Evolutionary conservation across 1,140 invertebrate genomes (phyloP), one percentile per base, ranked within the genome.

Genomic region (Cheumatopsyche charites): DNA sequence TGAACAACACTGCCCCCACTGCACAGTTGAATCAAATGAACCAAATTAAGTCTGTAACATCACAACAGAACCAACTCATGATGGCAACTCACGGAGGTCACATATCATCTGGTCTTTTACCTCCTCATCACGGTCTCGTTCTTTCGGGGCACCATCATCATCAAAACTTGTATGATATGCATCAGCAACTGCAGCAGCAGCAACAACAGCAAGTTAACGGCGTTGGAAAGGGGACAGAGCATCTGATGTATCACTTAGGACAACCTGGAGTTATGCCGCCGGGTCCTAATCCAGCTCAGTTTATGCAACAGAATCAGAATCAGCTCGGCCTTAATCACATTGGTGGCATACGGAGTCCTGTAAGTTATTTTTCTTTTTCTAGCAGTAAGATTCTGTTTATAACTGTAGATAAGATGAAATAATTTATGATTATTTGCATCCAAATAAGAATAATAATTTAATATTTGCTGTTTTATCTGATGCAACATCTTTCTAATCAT

Each of bases 201-300:
- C 72, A 82, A 55, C 78, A 82, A 19, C 83, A 84, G 72, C 80
- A 80, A 67, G 85, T 86, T 63, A 82, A 89, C 85, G 87, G 85
- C 66, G 86, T 85, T 76, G 85, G 83, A 23, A 88, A 88, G 76
- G 86, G 83, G 75, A 81, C 86, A 72, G 87, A 90, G 78, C 89
- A 90, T 77, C 81, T 90, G 43, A 87, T 90, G 80, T 90, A 90
- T 79, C 79, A 87, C 17, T 83, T 89, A 67, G 88, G 88, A 79
- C 89, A 90, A 78, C 87, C 88, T 78, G 86, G 86, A 43, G 85
- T 89, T 77, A 82, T 88, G 75, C 86, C 87, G 77, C 86, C 87
- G 77, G 87, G 86, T 19, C 84, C 88, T n/a, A 86, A 88, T 76
- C 84, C 88, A n/a, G 86, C 88, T 76, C 88, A 89, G 75, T 88